Evolutionary conservation across 2,797 vertebrate species (phyloP).

Genomic region (Tiaroga cobitis): DNA sequence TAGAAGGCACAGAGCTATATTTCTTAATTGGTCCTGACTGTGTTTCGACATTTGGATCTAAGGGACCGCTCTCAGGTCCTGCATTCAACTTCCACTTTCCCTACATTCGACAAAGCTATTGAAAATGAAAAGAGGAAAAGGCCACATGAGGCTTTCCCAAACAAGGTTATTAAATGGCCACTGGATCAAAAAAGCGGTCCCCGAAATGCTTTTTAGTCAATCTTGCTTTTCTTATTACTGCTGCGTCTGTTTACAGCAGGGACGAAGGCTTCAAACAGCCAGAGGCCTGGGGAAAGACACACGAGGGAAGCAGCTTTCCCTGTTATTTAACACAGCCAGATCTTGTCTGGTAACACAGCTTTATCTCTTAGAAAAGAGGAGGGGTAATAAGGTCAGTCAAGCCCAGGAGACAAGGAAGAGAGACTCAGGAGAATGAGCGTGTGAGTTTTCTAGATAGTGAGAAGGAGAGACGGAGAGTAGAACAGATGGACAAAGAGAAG

Average conservation of each 20-base stretch:
- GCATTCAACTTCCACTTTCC: not conserved
- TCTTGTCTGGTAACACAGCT: constrained; percentile 71
- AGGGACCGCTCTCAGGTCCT: constrained; percentile 10
- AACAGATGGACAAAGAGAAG: not conserved
- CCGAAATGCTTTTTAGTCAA: constrained; percentile 42
- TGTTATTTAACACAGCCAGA: constrained; percentile 69
- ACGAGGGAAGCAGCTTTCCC: constrained; percentile 54
- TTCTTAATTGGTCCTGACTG: constrained; percentile 12
- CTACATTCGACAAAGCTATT: constrained; percentile 17
- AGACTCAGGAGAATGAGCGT: constrained; percentile 30
- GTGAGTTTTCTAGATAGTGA: constrained; percentile 37
- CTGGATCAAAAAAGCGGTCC: constrained; percentile 47
- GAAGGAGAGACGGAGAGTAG: not conserved
- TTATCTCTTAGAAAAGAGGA: constrained; percentile 65
- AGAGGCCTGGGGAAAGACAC: constrained; percentile 55
- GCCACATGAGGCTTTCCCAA: constrained; percentile 35
- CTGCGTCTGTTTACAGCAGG: constrained; percentile 54
- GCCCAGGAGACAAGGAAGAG: constrained; percentile 45
- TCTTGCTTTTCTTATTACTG: constrained; percentile 39
- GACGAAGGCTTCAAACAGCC: constrained; percentile 63
- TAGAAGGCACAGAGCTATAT: not conserved
- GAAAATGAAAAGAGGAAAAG: constrained; percentile 45
- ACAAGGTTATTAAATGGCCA: constrained; percentile 47
- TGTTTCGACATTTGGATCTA: not conserved
- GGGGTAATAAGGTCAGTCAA: constrained; percentile 63